These are phyloP conservation scores for Oryzias melastigma DNA, from an alignment of 2,113 vertebrate species.

Conservation along the genomic window DNA sequence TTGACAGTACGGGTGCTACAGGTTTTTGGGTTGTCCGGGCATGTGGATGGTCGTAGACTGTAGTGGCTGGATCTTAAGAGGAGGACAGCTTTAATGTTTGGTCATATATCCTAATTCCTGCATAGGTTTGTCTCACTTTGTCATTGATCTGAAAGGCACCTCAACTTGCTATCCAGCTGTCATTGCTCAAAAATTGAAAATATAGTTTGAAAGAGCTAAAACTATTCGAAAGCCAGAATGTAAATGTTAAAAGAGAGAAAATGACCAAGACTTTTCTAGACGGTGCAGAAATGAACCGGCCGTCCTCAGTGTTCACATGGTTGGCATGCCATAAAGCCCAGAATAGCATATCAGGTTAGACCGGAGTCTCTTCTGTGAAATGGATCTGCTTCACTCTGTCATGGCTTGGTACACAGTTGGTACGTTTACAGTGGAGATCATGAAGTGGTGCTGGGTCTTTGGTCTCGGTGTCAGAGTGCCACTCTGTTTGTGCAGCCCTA, in stretches of 20 bases:
- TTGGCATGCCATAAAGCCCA: background rate
- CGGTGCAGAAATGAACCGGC: background rate
- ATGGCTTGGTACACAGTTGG: background rate
- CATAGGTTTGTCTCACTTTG: no score
- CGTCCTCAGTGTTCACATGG: background rate
- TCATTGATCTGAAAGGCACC: no score
- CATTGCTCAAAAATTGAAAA: background rate
- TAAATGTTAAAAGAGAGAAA: background rate
- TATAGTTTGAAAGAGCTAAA: background rate
- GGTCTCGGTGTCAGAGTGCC: background rate
- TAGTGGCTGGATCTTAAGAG: no score
- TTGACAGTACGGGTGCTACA: no score
- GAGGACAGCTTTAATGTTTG: no score
- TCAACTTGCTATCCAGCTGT: no score
- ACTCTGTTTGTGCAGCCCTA: background rate
- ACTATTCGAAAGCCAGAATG: background rate
- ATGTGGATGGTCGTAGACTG: no score
- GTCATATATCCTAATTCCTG: no score
- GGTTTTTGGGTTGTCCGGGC: no score
- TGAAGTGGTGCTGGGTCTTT: background rate
- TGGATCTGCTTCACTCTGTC: background rate
- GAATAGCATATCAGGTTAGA: slow-evolving; percentile 1
- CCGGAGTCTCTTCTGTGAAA: slow-evolving; percentile 2
- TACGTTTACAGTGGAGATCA: slow-evolving; percentile 1
- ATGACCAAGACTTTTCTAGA: background rate